A percentile compares a stretch with the other conserved stretches of the same genome.
phyloP scores from a whole-genome alignment of 1,140 invertebrate genomes.

The Oncopeltus fasciatus region DNA sequence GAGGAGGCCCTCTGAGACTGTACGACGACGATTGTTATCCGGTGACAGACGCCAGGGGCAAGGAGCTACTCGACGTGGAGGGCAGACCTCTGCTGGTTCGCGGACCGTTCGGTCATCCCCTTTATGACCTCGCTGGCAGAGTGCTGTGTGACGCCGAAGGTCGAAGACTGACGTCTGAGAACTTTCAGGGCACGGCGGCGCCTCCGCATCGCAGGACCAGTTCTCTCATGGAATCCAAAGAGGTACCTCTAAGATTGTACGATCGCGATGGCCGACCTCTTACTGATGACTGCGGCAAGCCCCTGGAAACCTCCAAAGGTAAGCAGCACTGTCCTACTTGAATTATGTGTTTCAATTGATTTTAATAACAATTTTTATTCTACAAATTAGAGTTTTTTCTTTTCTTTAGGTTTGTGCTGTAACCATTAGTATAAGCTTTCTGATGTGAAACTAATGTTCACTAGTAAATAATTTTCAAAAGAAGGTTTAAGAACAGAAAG shows the following conservation, averaged over 20 bases:
- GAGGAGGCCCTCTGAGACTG: not conserved
- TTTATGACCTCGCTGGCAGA: not conserved
- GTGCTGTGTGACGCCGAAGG: not conserved
- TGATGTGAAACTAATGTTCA: too few species aligned
- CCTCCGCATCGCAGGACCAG: not conserved
- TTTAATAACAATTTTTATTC: too few species aligned
- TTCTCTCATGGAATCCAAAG: not conserved
- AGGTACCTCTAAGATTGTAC: not conserved
- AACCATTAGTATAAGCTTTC: too few species aligned
- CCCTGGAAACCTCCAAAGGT: not conserved
- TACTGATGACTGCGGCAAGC: not conserved
- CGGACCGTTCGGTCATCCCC: not conserved
- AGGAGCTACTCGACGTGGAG: not conserved
- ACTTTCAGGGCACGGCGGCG: not conserved
- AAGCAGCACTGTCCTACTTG: too few species aligned
- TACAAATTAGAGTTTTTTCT: too few species aligned
- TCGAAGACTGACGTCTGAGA: not conserved
- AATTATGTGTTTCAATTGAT: too few species aligned
- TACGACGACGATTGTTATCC: not conserved
- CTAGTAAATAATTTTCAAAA: too few species aligned
- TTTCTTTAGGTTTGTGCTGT: too few species aligned
- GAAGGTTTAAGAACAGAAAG: too few species aligned
- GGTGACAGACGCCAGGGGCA: not conserved
- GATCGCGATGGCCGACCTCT: not conserved
- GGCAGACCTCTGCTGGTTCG: not conserved